phyloP scores from a whole-genome alignment of 2,113 vertebrate genomes.

The Podiceps cristatus region DNA sequence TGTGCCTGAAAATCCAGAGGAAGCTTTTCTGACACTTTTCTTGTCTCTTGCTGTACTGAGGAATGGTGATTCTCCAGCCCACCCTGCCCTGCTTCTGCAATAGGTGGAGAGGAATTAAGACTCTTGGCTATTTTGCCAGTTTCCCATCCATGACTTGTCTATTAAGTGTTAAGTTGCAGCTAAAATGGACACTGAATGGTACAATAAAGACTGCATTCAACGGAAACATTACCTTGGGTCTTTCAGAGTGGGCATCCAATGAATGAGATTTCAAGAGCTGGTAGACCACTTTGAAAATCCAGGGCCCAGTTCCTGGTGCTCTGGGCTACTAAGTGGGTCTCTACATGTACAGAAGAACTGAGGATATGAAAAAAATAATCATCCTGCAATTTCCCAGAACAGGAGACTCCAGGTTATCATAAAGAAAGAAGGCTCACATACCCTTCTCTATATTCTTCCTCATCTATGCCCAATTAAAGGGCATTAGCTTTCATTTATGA shows the following conservation, averaged over 20 bases:
- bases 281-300: background rate
- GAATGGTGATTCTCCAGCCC: background rate
- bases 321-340: background rate
- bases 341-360: background rate
- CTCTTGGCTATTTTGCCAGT: background rate
- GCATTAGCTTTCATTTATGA: conserved; percentile 35
- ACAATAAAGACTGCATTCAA: background rate
- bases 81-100: background rate
- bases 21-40: background rate
- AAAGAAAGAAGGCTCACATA: background rate
- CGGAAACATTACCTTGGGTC: background rate
- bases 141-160: background rate
- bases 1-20: background rate
- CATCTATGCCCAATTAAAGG: background rate
- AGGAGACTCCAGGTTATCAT: background rate
- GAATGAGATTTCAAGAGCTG: background rate
- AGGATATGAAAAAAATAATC: conserved; percentile 5
- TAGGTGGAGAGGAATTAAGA: background rate
- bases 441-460: conserved; percentile 2
- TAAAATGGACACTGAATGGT: background rate
- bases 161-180: background rate
- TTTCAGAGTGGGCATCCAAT: background rate
- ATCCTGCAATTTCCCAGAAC: conserved; percentile 34
- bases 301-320: background rate
- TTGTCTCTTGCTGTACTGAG: background rate